Evolutionary conservation across 2,113 vertebrate genomes (phyloP).

Genomic region (Sorex araneus): DNA sequence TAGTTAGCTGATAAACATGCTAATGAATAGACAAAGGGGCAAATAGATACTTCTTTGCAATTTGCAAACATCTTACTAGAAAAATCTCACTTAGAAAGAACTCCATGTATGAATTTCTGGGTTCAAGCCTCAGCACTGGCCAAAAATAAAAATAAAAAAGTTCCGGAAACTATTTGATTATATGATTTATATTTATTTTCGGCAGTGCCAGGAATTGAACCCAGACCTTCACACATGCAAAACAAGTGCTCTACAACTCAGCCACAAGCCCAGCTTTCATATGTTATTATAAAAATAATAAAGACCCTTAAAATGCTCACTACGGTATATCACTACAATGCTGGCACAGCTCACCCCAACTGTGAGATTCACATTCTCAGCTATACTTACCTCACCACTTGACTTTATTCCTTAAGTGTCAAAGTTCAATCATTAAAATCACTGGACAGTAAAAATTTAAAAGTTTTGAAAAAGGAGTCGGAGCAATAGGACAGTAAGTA

Average conservation of each 20-base stretch:
- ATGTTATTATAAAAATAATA: no score
- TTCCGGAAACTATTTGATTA: no score
- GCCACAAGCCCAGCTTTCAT: no score
- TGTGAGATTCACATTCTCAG: not conserved
- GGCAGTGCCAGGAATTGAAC: no score
- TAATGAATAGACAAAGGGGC: conserved; percentile 49
- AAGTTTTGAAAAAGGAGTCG: no score
- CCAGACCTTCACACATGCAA: no score
- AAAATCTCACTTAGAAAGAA: not conserved
- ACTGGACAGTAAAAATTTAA: not conserved
- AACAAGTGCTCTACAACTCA: no score
- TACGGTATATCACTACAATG: not conserved
- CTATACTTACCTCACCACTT: not conserved
- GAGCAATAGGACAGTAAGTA: no score
- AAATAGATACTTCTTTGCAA: conserved; percentile 27
- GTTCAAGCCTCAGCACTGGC: no score
- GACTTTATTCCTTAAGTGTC: conserved; percentile 8
- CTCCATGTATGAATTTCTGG: no score
- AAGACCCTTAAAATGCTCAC: conserved; percentile 1
- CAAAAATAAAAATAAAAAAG: no score
- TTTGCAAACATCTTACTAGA: conserved; percentile 39
- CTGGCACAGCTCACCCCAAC: not conserved
- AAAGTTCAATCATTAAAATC: not conserved
- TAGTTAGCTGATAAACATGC: conserved; percentile 18
- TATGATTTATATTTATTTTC: no score